Percentiles rank a stretch among this genome's conserved stretches.
These are phyloP conservation scores for Acanthurus tractus DNA, from an alignment of 2,797 vertebrate genomes.

Conservation along the genomic window DNA sequence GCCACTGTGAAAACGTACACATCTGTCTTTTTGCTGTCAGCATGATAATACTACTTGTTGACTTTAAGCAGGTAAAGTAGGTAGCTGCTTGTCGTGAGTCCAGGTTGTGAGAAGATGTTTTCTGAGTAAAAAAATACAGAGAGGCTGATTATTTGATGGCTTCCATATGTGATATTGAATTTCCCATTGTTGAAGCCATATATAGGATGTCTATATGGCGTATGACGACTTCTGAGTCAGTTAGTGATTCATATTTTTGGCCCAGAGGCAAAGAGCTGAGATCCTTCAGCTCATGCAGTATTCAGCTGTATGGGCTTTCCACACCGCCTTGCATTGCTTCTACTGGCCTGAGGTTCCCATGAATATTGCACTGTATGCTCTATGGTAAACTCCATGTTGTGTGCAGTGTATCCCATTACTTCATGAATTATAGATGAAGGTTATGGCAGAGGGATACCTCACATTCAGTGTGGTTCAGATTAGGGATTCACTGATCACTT, in stretches of 20 bases:
- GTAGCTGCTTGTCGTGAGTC: conserved; percentile 13
- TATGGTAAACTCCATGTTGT: conserved; percentile 59
- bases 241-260: conserved; percentile 39
- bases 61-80: conserved; percentile 21
- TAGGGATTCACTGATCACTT: conserved; percentile 17
- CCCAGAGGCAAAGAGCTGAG: conserved; percentile 31
- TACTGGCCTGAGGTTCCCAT: conserved; percentile 66
- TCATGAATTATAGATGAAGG: conserved; percentile 72
- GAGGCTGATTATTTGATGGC: conserved; percentile 1
- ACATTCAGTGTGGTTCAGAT: conserved; percentile 33
- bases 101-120: background rate
- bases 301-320: conserved; percentile 49
- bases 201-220: conserved; percentile 13
- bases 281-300: conserved; percentile 53
- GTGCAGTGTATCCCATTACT: conserved; percentile 68
- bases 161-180: conserved; percentile 15
- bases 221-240: conserved; percentile 10
- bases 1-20: conserved; percentile 31
- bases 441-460: conserved; percentile 41
- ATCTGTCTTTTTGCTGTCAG: background rate
- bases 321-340: conserved; percentile 32
- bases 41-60: conserved; percentile 29
- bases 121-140: background rate
- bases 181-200: background rate
- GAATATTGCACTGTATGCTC: conserved; percentile 63